Evolutionary conservation across 1,140 invertebrate species (phyloP), one percentile per base, ranked within the genome.

Genomic region (Lordiphosa stackelbergi): DNA sequence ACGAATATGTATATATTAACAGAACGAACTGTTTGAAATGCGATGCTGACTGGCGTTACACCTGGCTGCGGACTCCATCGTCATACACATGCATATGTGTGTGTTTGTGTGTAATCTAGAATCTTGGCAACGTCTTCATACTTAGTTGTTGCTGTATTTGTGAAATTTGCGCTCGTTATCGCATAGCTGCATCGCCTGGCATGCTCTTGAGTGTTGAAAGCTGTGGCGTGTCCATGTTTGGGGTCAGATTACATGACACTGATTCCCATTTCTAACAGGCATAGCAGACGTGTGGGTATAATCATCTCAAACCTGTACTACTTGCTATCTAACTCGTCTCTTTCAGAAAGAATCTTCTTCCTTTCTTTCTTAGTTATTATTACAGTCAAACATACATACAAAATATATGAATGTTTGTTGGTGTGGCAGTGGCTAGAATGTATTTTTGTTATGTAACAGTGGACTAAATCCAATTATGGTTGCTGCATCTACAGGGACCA

Each of bases 241-340:
- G 77, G 75, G 75, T 81, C 75, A 81, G 75, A 81, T 81, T 81
- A 83, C 75, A 83, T 81, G 75, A 81, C 75, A 81, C 75, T 81
- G 75, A 81, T 81, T 75, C 77, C 28, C 53, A 49, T 66, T 55
- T 75, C 74, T 81, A 79, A 81, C 71, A 74, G 74, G 81, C 75
- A 53, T 59, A 37, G 48, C 28, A 49, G 38, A 60, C 52, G 62
- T 60, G 46, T 62, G 60, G 31, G 51, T 63, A 34, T 34, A 24
- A 46, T 11, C 43, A 34, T 34, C 43, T 28, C 12, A 22, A 45
- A 28, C 24, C 24, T 45, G 11, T 4, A 12, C 42, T 28, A 31
- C 5, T 22, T 10, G 48, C 35, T 51, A 38, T 36, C 34, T 40
- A 10, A 19, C 22, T 24, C 22, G 22, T 24, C 22, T 24, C 22